These are phyloP conservation scores for Drosophila nigromelanica DNA, from an alignment of 1,140 invertebrate species.

Conservation along the genomic window DNA sequence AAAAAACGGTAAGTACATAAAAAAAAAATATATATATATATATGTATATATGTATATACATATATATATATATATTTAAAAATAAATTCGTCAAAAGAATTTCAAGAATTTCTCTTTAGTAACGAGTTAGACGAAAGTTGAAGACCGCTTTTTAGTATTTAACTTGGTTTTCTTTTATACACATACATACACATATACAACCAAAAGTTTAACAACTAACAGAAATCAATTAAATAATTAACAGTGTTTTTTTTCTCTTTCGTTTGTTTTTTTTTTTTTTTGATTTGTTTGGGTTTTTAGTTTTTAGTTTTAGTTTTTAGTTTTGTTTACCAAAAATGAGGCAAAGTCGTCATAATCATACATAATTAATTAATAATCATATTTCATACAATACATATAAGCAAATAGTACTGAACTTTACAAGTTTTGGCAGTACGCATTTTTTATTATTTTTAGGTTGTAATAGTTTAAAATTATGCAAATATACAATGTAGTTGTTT, in stretches of 20 bases:
- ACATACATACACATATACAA: conserved; percentile 76
- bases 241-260: conserved; percentile 52
- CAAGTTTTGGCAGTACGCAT: conserved; percentile 83
- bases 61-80: background rate
- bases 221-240: conserved; percentile 48
- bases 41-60: no score
- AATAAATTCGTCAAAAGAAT: conserved; percentile 15
- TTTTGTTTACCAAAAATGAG: conserved; percentile 74
- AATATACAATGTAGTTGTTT: conserved; percentile 71
- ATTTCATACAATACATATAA: conserved; percentile 43
- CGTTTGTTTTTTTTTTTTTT: conserved; percentile 45
- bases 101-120: conserved; percentile 25
- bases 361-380: conserved; percentile 17
- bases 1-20: conserved; percentile 15
- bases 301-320: conserved; percentile 46
- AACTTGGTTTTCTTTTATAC: conserved; percentile 52
- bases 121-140: conserved; percentile 52
- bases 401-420: conserved; percentile 82
- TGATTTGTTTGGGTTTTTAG: conserved; percentile 9
- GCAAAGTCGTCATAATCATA: conserved; percentile 51
- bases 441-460: conserved; percentile 37
- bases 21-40: conserved; percentile 9
- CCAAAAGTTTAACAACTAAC: conserved; percentile 61
- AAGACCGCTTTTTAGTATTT: conserved; percentile 59
- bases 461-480: conserved; percentile 74